Percentiles rank a stretch among this genome's conserved stretches.
phyloP scores from a whole-genome alignment of 2,113 vertebrate genomes.

The Eleginops maclovinus region DNA sequence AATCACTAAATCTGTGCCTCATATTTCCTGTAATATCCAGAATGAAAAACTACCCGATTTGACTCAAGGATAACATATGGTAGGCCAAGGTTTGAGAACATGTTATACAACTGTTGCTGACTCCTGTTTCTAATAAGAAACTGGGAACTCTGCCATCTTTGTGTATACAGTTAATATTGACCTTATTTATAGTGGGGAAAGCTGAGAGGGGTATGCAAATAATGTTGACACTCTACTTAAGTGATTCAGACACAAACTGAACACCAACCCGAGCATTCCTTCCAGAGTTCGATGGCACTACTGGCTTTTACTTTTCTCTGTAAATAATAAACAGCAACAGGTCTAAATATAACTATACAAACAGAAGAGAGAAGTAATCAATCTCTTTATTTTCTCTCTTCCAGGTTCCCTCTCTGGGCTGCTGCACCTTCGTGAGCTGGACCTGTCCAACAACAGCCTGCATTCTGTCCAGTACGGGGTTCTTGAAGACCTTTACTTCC shows the following conservation, averaged over 20 bases:
- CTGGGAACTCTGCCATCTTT: slow-evolving; percentile 23
- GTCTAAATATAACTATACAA: background rate
- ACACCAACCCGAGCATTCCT: background rate
- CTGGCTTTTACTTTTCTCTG: slow-evolving; percentile 5
- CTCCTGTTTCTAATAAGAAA: slow-evolving; percentile 49
- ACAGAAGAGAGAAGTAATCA: slow-evolving; percentile 5
- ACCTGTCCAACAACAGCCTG: slow-evolving; percentile 73
- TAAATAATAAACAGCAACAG: background rate
- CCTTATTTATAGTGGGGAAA: slow-evolving; percentile 40
- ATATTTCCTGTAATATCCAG: background rate
- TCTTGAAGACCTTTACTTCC: slow-evolving; percentile 80
- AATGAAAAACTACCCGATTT: slow-evolving; percentile 9
- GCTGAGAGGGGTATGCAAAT: slow-evolving; percentile 14
- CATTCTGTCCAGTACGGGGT: slow-evolving; percentile 73
- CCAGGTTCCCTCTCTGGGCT: slow-evolving; percentile 73
- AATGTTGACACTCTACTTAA: slow-evolving; percentile 13
- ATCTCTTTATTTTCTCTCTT: slow-evolving; percentile 2
- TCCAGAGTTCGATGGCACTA: background rate
- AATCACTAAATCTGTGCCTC: background rate
- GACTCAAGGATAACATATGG: slow-evolving; percentile 22
- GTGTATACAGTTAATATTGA: slow-evolving; percentile 11
- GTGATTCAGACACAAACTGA: slow-evolving; percentile 22
- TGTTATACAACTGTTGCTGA: slow-evolving; percentile 17
- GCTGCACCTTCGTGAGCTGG: slow-evolving; percentile 74
- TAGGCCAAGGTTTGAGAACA: slow-evolving; percentile 22